These are phyloP conservation scores for Misgurnus mizolepis DNA, from an alignment of 2,113 vertebrate species.

Conservation along the genomic window DNA sequence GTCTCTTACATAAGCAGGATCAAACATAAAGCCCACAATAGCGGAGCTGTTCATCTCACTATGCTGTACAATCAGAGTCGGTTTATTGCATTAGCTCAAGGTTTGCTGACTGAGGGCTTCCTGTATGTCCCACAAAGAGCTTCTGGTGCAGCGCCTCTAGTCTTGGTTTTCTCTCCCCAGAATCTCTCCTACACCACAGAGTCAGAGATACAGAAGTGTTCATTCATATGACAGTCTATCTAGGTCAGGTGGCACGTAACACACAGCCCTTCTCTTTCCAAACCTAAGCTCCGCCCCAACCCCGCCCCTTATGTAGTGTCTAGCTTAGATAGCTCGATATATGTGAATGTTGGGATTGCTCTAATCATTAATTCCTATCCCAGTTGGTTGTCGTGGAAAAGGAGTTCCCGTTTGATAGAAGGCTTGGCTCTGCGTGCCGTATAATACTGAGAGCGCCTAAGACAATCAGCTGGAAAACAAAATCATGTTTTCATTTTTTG, in stretches of 20 bases:
- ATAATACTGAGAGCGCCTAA: conserved; percentile 81
- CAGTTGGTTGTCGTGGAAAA: conserved; percentile 60
- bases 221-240: too few relatives aligned
- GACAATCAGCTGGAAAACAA: conserved; percentile 91
- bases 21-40: not conserved
- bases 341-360: conserved; percentile 53
- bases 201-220: not conserved
- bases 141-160: not conserved
- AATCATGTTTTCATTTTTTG: conserved; percentile 56
- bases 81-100: not conserved
- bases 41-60: not conserved
- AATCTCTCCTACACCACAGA: not conserved
- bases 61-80: conserved; percentile 27
- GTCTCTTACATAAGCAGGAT: conserved; percentile 10
- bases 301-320: conserved; percentile 35
- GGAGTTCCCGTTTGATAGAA: conserved; percentile 82
- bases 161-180: conserved; percentile 12
- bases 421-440: conserved; percentile 81
- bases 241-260: not conserved
- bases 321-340: conserved; percentile 48
- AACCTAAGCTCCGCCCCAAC: conserved; percentile 17
- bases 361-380: conserved; percentile 50
- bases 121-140: not conserved
- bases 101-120: not conserved
- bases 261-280: conserved; percentile 21